Evolutionary conservation across 1,140 invertebrate species (phyloP), one percentile per base, ranked within the genome.

Genomic region (Drosophila ercepeae): DNA sequence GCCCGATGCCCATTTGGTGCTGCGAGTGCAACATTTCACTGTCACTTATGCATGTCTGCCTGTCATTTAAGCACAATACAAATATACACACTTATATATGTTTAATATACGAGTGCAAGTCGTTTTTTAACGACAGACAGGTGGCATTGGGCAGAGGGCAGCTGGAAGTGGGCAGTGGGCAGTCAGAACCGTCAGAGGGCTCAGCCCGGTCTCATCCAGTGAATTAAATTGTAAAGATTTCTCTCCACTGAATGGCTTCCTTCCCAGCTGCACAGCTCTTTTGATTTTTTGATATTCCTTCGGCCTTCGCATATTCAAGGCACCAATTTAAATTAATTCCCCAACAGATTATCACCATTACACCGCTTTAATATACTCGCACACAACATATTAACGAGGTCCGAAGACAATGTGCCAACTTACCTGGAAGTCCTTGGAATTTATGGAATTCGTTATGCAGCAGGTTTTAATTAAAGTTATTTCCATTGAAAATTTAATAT

Each of bases 191-290:
- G 36, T 13, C 36, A 53, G 18, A 45, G n/a, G 46, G 16, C 25
- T 36, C 39, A 27, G 27, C 16, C 9, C 16, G 16, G 57, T 9
- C 57, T 53, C 39, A 25, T 53, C 55, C 52, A 84, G 75, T 84
- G 79, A 84, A 79, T 84, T 78, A 84, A 84, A 84, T 78, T 83
- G 64, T 60, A 41, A 63, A 70, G 61, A 78, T 83, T 83, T 61
- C 70, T 70, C 78, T 49, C 45, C 58, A 58, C 59, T 55, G 45
- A 53, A 18, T 60, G 60, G 27, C 50, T 34, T 54, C 23, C 11
- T 25, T 44, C 34, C 36, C 54, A 46, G 13, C 7, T 2, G 8
- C 18, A n/a, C 25, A 21, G 68, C 32, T 46, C 63, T 42, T 57
- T 74, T 67, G 60, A 61, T 57, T 76, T 75, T 71, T 55, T 76